These are phyloP conservation scores for Acleris laterana DNA, from an alignment of 2,888 invertebrate genomes.

Conservation along the genomic window DNA sequence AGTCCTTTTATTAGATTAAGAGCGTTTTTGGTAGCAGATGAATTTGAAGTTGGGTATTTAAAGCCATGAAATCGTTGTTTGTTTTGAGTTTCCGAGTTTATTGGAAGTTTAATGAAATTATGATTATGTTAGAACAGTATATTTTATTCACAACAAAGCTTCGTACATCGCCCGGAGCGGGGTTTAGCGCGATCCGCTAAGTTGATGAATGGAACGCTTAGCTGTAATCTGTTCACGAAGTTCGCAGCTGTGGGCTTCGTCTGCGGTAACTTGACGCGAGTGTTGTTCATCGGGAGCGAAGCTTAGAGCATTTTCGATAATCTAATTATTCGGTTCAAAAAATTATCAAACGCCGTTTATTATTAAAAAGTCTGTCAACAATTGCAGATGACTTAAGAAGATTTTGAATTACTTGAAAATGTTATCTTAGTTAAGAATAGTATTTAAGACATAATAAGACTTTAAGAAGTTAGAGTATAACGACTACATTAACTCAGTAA, in stretches of 20 bases:
- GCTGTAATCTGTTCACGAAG: constrained; percentile 32
- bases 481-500: no score
- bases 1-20: not conserved
- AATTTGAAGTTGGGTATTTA: not conserved
- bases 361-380: no score
- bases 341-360: no score
- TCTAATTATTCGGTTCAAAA: not conserved
- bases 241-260: constrained; percentile 31
- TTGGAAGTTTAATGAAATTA: not conserved
- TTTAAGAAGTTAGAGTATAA: no score
- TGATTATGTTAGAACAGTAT: no score
- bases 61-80: no score
- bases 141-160: constrained; percentile 7
- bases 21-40: not conserved
- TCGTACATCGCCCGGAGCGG: constrained; percentile 5
- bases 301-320: constrained; percentile 14
- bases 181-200: constrained; percentile 27
- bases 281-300: constrained; percentile 6
- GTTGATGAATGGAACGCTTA: constrained; percentile 27
- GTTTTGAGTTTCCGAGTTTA: not conserved
- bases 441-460: no score
- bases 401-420: no score
- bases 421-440: no score
- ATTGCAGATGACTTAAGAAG: no score
- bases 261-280: constrained; percentile 15